Percentiles rank a stretch among this genome's conserved stretches.
phyloP scores from a whole-genome alignment of 64 coral and sea anemone genomes.

The Porites australiensis region DNA sequence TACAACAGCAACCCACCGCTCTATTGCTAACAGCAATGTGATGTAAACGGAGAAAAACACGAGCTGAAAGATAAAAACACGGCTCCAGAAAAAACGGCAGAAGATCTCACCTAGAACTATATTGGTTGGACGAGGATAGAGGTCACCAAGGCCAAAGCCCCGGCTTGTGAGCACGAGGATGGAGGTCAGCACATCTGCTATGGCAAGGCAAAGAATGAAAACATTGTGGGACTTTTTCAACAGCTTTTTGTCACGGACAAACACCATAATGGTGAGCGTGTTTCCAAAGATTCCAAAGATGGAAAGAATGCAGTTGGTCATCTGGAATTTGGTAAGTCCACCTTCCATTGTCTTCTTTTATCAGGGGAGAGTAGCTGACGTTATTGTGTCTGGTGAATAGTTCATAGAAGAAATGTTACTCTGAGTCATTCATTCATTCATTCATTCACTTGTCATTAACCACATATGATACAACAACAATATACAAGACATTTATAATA shows the following conservation, averaged over 20 bases:
- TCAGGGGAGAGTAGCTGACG: too few relatives aligned
- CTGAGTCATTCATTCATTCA: too few relatives aligned
- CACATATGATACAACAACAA: too few relatives aligned
- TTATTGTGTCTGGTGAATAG: too few relatives aligned
- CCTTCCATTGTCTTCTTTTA: too few relatives aligned
- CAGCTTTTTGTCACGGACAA: background rate
- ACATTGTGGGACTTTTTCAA: background rate
- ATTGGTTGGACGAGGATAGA: constrained; percentile 5
- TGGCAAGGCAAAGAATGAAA: background rate
- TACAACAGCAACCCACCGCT: background rate
- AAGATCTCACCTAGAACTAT: background rate
- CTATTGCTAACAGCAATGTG: background rate
- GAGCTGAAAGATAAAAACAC: background rate
- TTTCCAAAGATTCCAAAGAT: background rate
- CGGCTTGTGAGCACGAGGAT: background rate
- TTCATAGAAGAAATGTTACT: too few relatives aligned
- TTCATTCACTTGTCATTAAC: too few relatives aligned
- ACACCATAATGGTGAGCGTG: background rate
- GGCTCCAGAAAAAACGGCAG: constrained; percentile 1
- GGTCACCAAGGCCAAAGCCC: background rate
- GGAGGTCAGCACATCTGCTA: background rate
- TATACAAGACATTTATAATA: too few relatives aligned
- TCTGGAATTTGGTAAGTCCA: too few relatives aligned
- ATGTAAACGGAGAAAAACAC: constrained; percentile 17
- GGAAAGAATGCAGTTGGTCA: too few relatives aligned